Base-by-base conservation (phyloP, 2,888 invertebrate genomes). In the Chrysopilus asiliformis region DNA sequence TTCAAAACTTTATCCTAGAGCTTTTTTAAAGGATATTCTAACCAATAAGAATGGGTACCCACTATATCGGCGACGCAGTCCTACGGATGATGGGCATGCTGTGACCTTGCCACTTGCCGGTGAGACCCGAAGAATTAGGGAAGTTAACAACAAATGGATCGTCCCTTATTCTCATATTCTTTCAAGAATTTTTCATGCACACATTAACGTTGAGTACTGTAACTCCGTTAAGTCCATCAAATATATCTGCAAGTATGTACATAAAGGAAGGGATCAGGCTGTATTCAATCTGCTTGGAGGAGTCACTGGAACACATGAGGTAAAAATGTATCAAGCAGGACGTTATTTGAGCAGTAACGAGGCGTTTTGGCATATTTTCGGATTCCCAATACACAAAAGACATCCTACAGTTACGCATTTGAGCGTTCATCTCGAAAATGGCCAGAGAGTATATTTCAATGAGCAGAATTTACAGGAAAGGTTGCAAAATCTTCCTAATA, bases 191-290 rank as follows among this genome's bases (percentile, higher is more conserved):
- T 56, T 48, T 29, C 45, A 55, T 31, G 51, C 53, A 2, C 58
- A 61, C 42, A 53, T n/a, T n/a, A n/a, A 63, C 44, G 56, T 63
- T 10, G 60, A 64, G 40, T 53, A 33, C n/a, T 66, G 63, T 43
- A 52, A 49, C 47, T 62, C 59, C 0, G 55, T 65, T 1, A 58
- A 60, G 40, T 48, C 51, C 2, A 57, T 59, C 19, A 60, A 59
- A 47, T 60, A 59, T 40, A 51, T 64, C 40, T 57, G 56, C 44
- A 60, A 62, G 46, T 65, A 64, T 48, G 55, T 64, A 16, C 57
- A 47, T 35, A 63, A 63, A 54, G 57, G 58, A 17, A 55, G 53
- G 41, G 57, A 59, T 42, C 53, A 53, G 55, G 53, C 55, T 36
- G 48, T 51, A 30, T 52, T 53, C 45, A n/a, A n/a, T n/a, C n/a